Conservation (phyloP, 2,797 vertebrate species). For the Anguilla anguilla region DNA sequence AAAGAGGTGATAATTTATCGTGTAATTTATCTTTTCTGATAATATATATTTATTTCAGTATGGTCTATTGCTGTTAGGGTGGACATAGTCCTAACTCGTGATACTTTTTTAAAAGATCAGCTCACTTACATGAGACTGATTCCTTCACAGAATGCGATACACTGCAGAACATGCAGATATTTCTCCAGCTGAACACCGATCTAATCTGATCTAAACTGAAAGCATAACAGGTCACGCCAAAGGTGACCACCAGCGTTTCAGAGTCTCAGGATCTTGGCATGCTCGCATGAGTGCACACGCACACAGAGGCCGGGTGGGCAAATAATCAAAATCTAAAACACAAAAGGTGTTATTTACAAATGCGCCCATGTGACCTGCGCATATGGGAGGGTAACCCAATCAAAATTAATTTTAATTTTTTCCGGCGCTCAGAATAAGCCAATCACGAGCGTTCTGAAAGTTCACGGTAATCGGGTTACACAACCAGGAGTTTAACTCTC, state of each 20-base stretch:
- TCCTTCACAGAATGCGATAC: neutral
- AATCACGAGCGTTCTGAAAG: neutral
- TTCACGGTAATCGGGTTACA: neutral
- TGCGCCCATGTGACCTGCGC: neutral
- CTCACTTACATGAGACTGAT: too few species aligned
- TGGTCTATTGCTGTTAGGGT: too few species aligned
- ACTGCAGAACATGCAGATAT: neutral
- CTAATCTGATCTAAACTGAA: neutral
- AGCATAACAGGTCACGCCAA: neutral
- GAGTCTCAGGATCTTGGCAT: neutral
- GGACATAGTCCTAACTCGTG: too few species aligned
- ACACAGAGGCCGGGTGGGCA: neutral
- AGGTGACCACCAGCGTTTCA: neutral
- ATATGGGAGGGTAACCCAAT: neutral
- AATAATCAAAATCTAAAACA: neutral
- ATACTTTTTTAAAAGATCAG: too few species aligned
- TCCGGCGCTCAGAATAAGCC: neutral
- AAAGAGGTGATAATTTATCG: neutral
- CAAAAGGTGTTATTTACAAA: neutral
- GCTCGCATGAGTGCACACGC: neutral
- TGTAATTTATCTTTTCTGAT: too few species aligned
- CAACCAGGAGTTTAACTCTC: neutral
- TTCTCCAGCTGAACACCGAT: neutral
- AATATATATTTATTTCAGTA: too few species aligned
- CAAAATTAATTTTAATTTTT: neutral